A percentile compares a stretch with the other conserved stretches of the same genome.
phyloP scores from a whole-genome alignment of 2,888 invertebrate genomes.

The Apocheima hispidaria region DNA sequence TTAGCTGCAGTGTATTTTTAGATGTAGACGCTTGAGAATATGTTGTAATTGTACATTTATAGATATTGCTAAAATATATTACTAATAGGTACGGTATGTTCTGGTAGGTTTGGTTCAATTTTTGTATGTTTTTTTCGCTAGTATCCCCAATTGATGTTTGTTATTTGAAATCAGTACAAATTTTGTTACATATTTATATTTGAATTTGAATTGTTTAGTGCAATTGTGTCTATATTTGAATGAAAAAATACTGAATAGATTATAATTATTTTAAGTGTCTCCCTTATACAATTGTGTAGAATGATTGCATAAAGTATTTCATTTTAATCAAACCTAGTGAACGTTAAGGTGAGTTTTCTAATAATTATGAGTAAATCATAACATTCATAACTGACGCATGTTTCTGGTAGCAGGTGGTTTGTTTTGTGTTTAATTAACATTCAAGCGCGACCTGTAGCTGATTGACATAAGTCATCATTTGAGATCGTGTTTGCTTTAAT shows the following conservation, averaged over 20 bases:
- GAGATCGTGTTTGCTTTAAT: not conserved
- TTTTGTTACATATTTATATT: constrained; percentile 7
- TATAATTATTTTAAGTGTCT: constrained; percentile 4
- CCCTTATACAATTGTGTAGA: not conserved
- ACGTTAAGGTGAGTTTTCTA: constrained; percentile 19
- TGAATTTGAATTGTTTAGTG: constrained; percentile 14
- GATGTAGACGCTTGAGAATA: constrained; percentile 19
- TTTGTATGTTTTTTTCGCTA: constrained; percentile 13
- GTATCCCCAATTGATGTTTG: not conserved
- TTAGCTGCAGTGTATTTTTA: too few relatives aligned
- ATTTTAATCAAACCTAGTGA: not conserved
- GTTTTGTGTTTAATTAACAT: not conserved
- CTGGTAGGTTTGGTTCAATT: not conserved
- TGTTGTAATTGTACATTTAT: constrained; percentile 20
- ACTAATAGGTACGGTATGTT: not conserved
- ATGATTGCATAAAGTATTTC: not conserved
- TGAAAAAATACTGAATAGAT: constrained; percentile 5
- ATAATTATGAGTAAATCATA: not conserved
- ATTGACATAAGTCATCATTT: not conserved
- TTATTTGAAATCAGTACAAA: constrained; percentile 16
- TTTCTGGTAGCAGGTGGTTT: not conserved
- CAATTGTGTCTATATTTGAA: constrained; percentile 8
- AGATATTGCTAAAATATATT: constrained; percentile 20
- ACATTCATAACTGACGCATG: not conserved
- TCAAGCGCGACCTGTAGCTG: too few relatives aligned